These are phyloP conservation scores for Sympetrum striolatum DNA, from an alignment of 2,888 invertebrate genomes.

Conservation along the genomic window DNA sequence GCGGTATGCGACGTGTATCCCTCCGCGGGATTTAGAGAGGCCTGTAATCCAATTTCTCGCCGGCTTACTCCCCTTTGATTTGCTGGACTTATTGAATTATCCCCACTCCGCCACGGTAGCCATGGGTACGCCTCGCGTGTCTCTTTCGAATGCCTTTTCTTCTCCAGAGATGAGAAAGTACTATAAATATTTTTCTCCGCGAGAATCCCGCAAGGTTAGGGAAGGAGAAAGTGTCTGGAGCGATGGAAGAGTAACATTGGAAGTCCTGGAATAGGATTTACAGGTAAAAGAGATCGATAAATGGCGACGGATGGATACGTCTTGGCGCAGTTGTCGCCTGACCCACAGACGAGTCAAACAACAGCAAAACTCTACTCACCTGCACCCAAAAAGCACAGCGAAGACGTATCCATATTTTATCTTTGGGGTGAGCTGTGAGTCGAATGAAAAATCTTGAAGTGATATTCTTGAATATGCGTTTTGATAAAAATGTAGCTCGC, in stretches of 20 bases:
- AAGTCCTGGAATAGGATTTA: not conserved
- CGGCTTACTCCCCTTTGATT: conserved; percentile 32
- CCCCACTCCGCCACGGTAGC: not conserved
- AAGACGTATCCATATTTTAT: no score
- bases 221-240: not conserved
- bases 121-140: not conserved
- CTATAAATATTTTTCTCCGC: not conserved
- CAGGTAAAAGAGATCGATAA: no score
- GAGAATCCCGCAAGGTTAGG: not conserved
- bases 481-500: no score
- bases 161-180: not conserved
- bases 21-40: not conserved
- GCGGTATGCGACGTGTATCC: not conserved
- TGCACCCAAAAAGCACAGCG: no score
- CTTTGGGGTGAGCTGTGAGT: no score
- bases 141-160: not conserved
- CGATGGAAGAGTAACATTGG: not conserved
- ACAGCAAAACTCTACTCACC: no score
- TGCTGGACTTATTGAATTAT: not conserved
- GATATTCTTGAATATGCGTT: no score
- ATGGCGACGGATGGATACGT: no score
- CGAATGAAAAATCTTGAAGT: no score
- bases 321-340: no score
- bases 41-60: conserved; percentile 1
- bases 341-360: no score